A percentile compares a stretch with the other conserved stretches of the same genome.
These are phyloP conservation scores for Emydocephalus ijimae DNA, from an alignment of 2,113 vertebrate species.

Conservation along the genomic window DNA sequence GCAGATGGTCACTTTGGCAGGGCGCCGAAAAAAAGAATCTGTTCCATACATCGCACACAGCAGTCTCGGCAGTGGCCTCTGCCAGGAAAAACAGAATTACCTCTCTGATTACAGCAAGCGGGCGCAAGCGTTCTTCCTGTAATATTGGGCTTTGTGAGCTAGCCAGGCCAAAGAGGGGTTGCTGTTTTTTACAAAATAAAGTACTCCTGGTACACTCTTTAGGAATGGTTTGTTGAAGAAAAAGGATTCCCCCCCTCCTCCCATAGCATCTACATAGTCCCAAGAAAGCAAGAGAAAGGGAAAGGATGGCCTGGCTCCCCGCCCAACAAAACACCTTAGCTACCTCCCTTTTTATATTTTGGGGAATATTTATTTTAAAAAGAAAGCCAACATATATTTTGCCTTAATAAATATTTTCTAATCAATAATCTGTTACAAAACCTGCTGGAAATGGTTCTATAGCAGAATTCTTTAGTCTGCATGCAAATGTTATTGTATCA, in stretches of 20 bases:
- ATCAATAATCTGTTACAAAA: neutral
- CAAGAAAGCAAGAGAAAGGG: neutral
- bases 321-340: neutral
- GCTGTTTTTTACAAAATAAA: neutral
- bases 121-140: conserved; percentile 29
- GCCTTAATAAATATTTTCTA: neutral
- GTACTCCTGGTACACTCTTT: neutral
- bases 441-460: neutral
- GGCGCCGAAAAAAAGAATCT: conserved; percentile 32
- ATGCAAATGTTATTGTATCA: neutral
- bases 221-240: neutral
- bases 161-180: conserved; percentile 23
- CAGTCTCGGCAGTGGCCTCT: conserved; percentile 28
- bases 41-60: conserved; percentile 34
- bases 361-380: neutral
- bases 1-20: conserved; percentile 46
- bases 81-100: conserved; percentile 47
- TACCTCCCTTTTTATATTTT: neutral
- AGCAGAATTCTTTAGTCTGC: neutral
- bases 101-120: conserved; percentile 36
- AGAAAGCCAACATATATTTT: neutral
- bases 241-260: neutral
- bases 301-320: neutral
- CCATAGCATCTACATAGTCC: neutral
- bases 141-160: conserved; percentile 17